Conservation (phyloP, 2,888 invertebrate genomes). For the Cerastis rubricosa region DNA sequence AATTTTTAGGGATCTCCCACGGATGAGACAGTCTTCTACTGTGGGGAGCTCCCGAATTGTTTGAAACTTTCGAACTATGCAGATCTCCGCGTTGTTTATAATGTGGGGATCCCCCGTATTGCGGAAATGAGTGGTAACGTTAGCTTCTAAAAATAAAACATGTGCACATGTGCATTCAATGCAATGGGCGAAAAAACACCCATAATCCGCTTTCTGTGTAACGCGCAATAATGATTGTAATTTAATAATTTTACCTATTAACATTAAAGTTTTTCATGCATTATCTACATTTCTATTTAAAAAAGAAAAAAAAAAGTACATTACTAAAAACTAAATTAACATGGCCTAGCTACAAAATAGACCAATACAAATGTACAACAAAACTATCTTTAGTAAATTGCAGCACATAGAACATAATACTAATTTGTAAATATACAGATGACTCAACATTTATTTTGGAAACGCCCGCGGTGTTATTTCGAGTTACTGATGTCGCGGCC, state of each 20-base stretch:
- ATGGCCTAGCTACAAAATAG: slow-evolving; percentile 32
- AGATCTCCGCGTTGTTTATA: not conserved
- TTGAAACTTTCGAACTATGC: not conserved
- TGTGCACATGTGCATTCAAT: not conserved
- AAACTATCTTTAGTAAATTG: slow-evolving; percentile 11
- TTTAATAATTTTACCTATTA: slow-evolving; percentile 25
- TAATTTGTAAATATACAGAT: slow-evolving; percentile 72
- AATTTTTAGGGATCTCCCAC: not conserved
- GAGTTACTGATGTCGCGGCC: slow-evolving; percentile 73
- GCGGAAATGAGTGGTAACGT: not conserved
- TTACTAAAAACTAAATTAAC: slow-evolving; percentile 22
- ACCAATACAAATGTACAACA: slow-evolving; percentile 24
- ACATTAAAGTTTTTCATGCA: slow-evolving; percentile 35
- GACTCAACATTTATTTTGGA: slow-evolving; percentile 87
- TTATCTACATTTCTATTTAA: slow-evolving; percentile 6
- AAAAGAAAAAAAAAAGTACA: not conserved
- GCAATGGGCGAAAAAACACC: not conserved
- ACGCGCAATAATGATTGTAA: slow-evolving; percentile 5
- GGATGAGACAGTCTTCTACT: not conserved
- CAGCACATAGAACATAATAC: slow-evolving; percentile 45
- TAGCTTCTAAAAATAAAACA: not conserved
- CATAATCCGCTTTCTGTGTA: slow-evolving; percentile 29
- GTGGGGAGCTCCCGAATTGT: not conserved
- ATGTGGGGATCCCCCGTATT: not conserved
- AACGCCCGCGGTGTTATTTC: slow-evolving; percentile 77